Evolutionary conservation across 2,888 invertebrate genomes (phyloP).

Genomic region (Nemurella pictetii): DNA sequence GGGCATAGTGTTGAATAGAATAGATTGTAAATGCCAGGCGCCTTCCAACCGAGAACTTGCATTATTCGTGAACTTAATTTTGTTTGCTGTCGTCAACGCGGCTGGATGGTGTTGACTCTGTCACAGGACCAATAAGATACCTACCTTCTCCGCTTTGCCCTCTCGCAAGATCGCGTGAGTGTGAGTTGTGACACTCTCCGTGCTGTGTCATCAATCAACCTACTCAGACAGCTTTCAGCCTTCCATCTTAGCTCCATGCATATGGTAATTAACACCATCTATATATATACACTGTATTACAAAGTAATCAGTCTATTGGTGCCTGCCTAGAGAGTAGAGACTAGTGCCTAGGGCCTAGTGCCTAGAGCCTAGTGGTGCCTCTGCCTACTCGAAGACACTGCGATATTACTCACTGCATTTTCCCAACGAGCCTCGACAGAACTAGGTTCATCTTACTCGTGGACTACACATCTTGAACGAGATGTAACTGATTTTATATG

Average conservation of each 20-base stretch:
- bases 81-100: conserved; percentile 7
- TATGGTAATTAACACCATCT: conserved; percentile 1
- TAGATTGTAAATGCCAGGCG: not conserved
- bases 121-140: conserved; percentile 33
- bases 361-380: no score
- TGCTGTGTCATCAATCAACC: conserved; percentile 16
- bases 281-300: not conserved
- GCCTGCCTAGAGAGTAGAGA: no score
- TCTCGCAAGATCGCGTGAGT: conserved; percentile 1
- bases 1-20: not conserved
- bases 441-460: not conserved
- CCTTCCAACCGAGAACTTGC: not conserved
- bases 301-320: not conserved
- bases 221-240: not conserved
- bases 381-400: not conserved
- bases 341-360: no score
- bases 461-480: not conserved
- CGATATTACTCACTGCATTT: not conserved
- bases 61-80: conserved; percentile 16
- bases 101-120: conserved; percentile 27
- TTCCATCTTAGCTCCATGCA: conserved; percentile 16
- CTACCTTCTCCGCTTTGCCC: not conserved
- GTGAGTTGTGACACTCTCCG: conserved; percentile 9
- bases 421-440: not conserved
- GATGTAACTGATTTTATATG: not conserved